These are phyloP conservation scores for Apodemia hepburni DNA, from an alignment of 2,888 invertebrate genomes.

Conservation along the genomic window DNA sequence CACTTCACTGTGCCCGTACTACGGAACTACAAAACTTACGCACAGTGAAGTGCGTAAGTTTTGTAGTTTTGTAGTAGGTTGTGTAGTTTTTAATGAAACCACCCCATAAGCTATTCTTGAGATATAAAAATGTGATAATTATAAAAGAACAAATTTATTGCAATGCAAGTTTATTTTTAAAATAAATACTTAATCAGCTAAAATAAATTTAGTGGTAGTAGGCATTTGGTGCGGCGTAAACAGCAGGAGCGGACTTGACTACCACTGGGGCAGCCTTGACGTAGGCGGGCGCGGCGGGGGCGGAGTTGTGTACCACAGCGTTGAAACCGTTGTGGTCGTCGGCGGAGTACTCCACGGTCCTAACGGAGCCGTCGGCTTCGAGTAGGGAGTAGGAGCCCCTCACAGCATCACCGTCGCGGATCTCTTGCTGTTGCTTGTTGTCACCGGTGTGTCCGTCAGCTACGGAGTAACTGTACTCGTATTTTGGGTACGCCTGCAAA, in stretches of 20 bases:
- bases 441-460: constrained; percentile 74
- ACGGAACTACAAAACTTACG: no score
- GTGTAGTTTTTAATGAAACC: no score
- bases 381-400: constrained; percentile 72
- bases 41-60: no score
- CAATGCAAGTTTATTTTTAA: not conserved
- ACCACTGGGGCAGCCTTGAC: constrained; percentile 49
- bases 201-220: constrained; percentile 44
- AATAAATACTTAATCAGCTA: constrained; percentile 11
- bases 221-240: constrained; percentile 37
- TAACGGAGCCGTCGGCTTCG: constrained; percentile 71
- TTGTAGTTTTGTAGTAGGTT: no score
- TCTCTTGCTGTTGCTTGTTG: constrained; percentile 70
- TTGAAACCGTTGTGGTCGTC: constrained; percentile 66
- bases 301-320: constrained; percentile 55
- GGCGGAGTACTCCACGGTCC: constrained; percentile 71
- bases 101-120: no score
- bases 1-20: no score
- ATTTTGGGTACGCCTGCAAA: constrained; percentile 48
- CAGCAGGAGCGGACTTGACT: constrained; percentile 36
- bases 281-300: constrained; percentile 47
- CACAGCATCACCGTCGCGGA: constrained; percentile 68
- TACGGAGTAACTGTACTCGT: constrained; percentile 70
- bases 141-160: not conserved
- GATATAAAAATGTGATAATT: no score